A percentile compares a stretch with the other conserved stretches of the same genome.
These are phyloP conservation scores for Ectemnius continuus DNA, from an alignment of 2,888 invertebrate genomes.

Conservation along the genomic window DNA sequence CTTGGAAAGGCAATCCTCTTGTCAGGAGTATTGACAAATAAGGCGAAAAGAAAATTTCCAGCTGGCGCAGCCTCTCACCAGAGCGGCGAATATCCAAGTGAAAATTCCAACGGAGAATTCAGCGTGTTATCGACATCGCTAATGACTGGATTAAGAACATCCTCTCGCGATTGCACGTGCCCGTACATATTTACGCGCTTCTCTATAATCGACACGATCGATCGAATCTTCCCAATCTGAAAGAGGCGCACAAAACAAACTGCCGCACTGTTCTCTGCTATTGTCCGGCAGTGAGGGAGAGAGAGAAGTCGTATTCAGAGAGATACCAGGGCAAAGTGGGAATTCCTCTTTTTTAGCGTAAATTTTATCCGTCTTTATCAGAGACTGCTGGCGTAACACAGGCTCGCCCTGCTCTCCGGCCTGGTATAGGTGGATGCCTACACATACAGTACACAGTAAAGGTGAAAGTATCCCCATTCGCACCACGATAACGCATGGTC, in stretches of 20 bases:
- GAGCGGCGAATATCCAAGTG: too few species aligned
- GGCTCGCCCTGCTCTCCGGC: neutral
- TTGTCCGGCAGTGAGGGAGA: too few species aligned
- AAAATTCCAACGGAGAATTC: neutral
- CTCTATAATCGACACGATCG: constrained; percentile 8
- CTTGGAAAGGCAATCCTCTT: too few species aligned
- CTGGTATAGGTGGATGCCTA: too few species aligned
- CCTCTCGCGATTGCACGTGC: neutral
- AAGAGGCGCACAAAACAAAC: neutral
- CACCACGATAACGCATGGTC: constrained; percentile 37
- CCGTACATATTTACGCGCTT: too few species aligned
- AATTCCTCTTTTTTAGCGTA: too few species aligned
- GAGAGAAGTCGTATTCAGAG: neutral
- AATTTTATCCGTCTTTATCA: neutral
- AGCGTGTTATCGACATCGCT: constrained; percentile 2
- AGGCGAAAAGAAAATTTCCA: too few species aligned
- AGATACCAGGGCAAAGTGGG: neutral
- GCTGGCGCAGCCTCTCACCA: too few species aligned
- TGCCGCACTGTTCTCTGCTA: neutral
- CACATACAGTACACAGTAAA: constrained; percentile 8
- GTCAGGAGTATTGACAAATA: too few species aligned
- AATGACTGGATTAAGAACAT: constrained; percentile 11
- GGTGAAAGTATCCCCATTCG: constrained; percentile 40
- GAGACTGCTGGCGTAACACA: constrained; percentile 1
- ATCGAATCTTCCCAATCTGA: constrained; percentile 1